A percentile compares a stretch with the other conserved stretches of the same genome.
Evolutionary conservation across 2,888 invertebrate genomes (phyloP).

Genomic region (Mythimna vitellina): DNA sequence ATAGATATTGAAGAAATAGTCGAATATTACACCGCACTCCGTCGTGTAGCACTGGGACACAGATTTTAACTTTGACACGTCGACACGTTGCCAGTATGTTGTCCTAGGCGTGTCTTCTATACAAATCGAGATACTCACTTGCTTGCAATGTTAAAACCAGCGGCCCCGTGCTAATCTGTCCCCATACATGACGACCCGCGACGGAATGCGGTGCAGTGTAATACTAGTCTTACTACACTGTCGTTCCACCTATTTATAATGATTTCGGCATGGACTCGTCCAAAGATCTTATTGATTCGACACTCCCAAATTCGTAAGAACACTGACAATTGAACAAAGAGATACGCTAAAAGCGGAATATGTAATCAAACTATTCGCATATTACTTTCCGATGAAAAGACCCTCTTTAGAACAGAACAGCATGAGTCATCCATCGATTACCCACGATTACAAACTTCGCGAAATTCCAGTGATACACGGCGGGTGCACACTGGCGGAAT

Average conservation of each 20-base stretch:
- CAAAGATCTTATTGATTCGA: not conserved
- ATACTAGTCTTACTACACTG: too few relatives aligned
- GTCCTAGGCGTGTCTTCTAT: too few relatives aligned
- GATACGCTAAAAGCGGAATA: not conserved
- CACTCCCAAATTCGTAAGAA: not conserved
- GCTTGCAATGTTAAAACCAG: too few relatives aligned
- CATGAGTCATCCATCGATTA: slow-evolving; percentile 37
- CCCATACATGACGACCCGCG: too few relatives aligned
- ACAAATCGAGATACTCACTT: too few relatives aligned
- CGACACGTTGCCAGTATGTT: too few relatives aligned
- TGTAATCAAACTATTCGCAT: not conserved
- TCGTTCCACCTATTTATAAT: not conserved
- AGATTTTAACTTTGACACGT: too few relatives aligned
- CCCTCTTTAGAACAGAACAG: slow-evolving; percentile 7
- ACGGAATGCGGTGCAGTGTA: too few relatives aligned
- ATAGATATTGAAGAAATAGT: too few relatives aligned
- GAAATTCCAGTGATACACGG: slow-evolving; percentile 30
- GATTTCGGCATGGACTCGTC: not conserved
- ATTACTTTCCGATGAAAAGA: slow-evolving; percentile 3
- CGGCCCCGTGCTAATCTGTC: too few relatives aligned
- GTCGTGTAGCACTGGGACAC: too few relatives aligned
- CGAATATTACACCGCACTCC: too few relatives aligned
- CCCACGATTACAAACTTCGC: slow-evolving; percentile 45
- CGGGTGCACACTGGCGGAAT: slow-evolving; percentile 48
- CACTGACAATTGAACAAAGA: not conserved